phyloP scores from a whole-genome alignment of 2,797 vertebrate species.

The Malurus splendens region DNA sequence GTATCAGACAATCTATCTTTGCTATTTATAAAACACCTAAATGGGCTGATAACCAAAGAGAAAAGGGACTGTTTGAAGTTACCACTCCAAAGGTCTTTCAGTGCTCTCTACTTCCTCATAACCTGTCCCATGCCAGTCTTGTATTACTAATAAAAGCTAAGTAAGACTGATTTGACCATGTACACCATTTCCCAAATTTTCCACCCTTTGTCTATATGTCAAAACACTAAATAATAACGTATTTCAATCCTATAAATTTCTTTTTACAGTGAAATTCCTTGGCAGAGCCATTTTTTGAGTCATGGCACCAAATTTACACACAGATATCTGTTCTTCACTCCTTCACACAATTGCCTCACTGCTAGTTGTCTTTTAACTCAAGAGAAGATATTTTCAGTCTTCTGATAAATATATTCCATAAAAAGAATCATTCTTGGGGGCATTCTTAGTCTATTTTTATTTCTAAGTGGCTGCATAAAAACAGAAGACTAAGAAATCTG shows the following conservation, averaged over 20 bases:
- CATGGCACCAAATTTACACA: background rate
- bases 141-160: background rate
- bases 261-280: background rate
- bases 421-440: background rate
- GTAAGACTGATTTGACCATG: background rate
- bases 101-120: background rate
- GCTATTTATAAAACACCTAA: constrained; percentile 33
- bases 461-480: background rate
- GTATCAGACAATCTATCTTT: constrained; percentile 27
- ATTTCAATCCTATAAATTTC: background rate
- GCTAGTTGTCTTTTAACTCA: background rate
- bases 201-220: background rate
- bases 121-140: background rate
- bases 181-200: background rate
- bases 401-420: background rate
- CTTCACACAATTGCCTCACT: background rate
- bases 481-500: background rate
- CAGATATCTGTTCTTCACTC: background rate
- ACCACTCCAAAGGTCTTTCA: background rate
- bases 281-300: background rate
- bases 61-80: background rate
- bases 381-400: background rate
- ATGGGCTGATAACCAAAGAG: background rate
- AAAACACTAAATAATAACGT: background rate
- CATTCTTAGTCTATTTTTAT: background rate